Base-by-base conservation (phyloP, 2,888 invertebrate species). In the Agonopterix subpropinquella region DNA sequence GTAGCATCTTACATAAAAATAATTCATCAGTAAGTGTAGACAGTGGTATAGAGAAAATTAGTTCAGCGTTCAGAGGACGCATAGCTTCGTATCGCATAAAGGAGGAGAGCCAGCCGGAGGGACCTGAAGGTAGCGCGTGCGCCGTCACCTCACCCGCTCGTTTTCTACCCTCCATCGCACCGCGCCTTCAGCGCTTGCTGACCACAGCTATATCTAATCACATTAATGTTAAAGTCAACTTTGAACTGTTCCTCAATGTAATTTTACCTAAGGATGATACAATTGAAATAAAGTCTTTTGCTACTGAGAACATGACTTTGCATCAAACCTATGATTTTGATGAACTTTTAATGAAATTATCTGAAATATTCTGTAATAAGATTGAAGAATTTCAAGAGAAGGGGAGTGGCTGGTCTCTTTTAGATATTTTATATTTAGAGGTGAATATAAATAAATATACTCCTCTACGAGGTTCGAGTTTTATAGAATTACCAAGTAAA, bases 301-400 rank as follows among this genome's bases (percentile, higher is more conserved):
- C 39, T n/a, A 45, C 45, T 15, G 39, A 45, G 39, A 45, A 45
- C 8, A 36, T 45, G 4, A 7, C 11, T 8, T n/a, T 45, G 7
- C 45, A 45, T 41, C 39, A 41, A 13, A 46, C 15, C 18, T 41
- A 41, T 46, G 18, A 46, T 39, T 46, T 46, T 11, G 18, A 46
- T 18, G 46, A 18, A 15, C 11, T 46, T n/a, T 46, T 46, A 13
- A 11, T 13, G n/a, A 15, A 41, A 2, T 35, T 47, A 11, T n/a
- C 35, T 10, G 15, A 41, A 8, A 18, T 41, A 3, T 5, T 46
- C 8, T 13, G 41, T 7, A 41, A 46, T 10, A 39, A 46, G 18
- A 5, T 46, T 41, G 41, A 41, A n/a, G 41, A 47, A n/a, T 47
- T 47, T 41, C 47, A 47, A 41, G 41, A 47, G 35, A 41, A 35